phyloP scores from a whole-genome alignment of 2,113 vertebrate genomes.

The Spheniscus mendiculus region DNA sequence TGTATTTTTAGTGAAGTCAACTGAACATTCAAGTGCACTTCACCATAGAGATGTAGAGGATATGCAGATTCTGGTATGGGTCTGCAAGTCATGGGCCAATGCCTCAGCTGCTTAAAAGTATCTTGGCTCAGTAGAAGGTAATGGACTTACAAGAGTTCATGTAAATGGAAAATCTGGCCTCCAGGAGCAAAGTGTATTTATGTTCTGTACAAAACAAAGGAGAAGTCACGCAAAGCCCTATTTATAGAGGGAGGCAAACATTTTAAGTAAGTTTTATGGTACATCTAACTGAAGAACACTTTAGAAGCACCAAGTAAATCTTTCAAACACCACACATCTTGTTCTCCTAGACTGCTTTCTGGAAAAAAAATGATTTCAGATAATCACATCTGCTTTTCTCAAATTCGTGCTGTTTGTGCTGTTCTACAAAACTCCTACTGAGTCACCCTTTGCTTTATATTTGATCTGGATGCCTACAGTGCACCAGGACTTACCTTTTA shows the following conservation, averaged over 20 bases:
- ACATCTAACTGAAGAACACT: background rate
- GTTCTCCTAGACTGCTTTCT: background rate
- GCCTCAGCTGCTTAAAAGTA: background rate
- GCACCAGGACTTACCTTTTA: background rate
- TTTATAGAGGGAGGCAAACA: background rate
- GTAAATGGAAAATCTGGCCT: slow-evolving; percentile 11
- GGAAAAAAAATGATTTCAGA: background rate
- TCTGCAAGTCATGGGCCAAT: background rate
- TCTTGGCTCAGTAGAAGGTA: background rate
- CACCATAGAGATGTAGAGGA: background rate
- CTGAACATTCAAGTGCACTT: background rate
- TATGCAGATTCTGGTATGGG: background rate
- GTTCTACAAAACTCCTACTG: background rate
- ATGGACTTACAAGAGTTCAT: background rate
- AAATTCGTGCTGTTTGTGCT: background rate
- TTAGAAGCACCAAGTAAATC: background rate
- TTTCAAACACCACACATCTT: background rate
- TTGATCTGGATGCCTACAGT: background rate
- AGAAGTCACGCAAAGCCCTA: background rate
- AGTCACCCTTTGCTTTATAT: background rate
- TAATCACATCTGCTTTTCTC: background rate
- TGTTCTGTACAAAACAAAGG: background rate
- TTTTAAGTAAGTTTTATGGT: background rate
- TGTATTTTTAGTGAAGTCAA: background rate
- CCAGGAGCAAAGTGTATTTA: slow-evolving; percentile 6